Evolutionary conservation across 2,888 invertebrate genomes (phyloP).

Genomic region (Phaonia tiefii): DNA sequence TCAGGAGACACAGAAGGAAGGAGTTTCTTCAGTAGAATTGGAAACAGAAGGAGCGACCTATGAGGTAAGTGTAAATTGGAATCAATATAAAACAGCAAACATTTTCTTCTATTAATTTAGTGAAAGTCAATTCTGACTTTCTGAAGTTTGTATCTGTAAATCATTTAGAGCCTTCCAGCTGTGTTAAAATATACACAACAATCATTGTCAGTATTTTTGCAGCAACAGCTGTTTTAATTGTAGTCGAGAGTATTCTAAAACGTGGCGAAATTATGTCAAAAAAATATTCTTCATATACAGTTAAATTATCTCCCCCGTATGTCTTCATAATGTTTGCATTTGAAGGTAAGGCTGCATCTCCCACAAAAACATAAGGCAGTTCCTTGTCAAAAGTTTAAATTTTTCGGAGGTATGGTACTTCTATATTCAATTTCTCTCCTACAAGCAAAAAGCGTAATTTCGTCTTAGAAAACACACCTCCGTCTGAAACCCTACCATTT

Average conservation of each 20-base stretch:
- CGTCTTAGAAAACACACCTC: too few relatives aligned
- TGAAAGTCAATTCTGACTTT: too few relatives aligned
- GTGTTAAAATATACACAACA: too few relatives aligned
- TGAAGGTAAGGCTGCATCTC: neutral
- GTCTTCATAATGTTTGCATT: neutral
- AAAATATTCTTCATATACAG: neutral
- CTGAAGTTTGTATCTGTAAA: too few relatives aligned
- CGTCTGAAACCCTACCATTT: neutral
- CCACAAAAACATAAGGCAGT: neutral
- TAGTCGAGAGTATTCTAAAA: neutral
- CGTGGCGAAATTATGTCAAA: neutral
- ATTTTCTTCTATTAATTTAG: too few relatives aligned
- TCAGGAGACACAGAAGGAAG: slow-evolving; percentile 67
- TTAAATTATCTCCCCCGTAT: neutral
- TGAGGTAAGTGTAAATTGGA: slow-evolving; percentile 54
- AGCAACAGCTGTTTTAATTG: too few relatives aligned
- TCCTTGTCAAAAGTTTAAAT: neutral
- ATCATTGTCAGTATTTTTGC: too few relatives aligned
- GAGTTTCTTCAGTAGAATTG: too few relatives aligned
- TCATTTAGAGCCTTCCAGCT: too few relatives aligned
- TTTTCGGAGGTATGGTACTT: neutral
- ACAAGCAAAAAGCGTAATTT: too few relatives aligned
- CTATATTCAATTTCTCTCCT: neutral
- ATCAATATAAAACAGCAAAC: too few relatives aligned
- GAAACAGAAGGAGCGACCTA: too few relatives aligned